phyloP scores from a whole-genome alignment of 1,140 invertebrate species.

The Protaetia brevitarsis region DNA sequence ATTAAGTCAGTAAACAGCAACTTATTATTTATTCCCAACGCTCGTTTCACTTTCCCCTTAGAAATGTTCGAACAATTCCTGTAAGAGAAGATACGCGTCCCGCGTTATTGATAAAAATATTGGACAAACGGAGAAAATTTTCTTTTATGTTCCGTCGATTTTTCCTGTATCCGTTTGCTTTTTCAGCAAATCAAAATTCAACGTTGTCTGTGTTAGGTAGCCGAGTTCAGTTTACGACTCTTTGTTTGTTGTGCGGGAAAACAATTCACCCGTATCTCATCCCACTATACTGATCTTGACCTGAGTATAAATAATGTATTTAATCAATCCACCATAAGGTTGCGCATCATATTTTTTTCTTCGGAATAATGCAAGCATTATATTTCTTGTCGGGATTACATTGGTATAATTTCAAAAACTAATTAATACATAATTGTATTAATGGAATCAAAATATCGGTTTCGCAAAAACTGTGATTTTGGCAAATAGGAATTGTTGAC shows the following conservation, averaged over 20 bases:
- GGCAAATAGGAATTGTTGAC: too few species aligned
- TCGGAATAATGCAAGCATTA: too few species aligned
- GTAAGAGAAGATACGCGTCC: background rate
- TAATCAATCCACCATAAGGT: too few species aligned
- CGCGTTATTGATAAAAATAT: background rate
- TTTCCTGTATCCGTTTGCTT: constrained; percentile 2
- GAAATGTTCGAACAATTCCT: background rate
- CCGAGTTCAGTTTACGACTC: background rate
- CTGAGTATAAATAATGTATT: too few species aligned
- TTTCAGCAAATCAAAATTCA: constrained; percentile 7
- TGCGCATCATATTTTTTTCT: too few species aligned
- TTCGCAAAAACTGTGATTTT: too few species aligned
- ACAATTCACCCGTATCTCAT: background rate
- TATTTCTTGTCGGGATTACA: too few species aligned
- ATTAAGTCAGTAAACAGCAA: background rate
- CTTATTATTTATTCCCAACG: background rate
- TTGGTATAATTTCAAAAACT: too few species aligned
- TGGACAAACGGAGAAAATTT: background rate
- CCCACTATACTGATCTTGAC: background rate
- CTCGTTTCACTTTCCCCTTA: background rate
- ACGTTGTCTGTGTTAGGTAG: constrained; percentile 4
- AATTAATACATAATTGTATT: too few species aligned
- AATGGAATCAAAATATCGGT: too few species aligned
- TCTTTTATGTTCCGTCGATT: background rate
- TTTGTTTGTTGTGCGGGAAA: background rate